Evolutionary conservation across 53 echinoderm and acorn worm genomes (phyloP).

Genomic region (Mesocentrotus franciscanus): DNA sequence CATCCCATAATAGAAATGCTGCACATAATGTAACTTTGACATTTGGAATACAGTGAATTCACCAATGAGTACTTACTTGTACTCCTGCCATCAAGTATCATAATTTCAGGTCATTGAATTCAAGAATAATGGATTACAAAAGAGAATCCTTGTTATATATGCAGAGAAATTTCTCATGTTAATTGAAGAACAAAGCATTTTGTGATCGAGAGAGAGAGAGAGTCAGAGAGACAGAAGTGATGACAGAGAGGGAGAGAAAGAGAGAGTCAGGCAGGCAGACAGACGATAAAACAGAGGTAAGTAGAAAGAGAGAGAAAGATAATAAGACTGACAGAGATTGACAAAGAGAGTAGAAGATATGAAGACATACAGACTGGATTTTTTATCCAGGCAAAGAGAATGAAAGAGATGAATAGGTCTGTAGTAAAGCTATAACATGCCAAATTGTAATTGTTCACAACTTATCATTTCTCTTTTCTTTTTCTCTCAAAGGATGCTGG

Average conservation of each 20-base stretch:
- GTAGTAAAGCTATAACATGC: background rate
- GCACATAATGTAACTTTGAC: background rate
- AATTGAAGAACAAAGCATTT: background rate
- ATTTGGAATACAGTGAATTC: background rate
- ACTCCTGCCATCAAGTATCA: background rate
- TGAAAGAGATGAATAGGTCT: no score
- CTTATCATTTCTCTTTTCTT: background rate
- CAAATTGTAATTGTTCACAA: background rate
- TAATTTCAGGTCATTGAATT: background rate
- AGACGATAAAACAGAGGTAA: no score
- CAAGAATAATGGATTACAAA: background rate
- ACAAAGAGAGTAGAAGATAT: no score
- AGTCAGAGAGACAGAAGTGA: background rate
- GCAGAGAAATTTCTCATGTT: background rate
- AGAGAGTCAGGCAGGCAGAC: no score
- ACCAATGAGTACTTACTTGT: background rate
- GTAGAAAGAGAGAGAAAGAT: no score
- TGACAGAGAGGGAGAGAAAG: background rate
- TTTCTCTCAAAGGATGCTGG: constrained; percentile 63
- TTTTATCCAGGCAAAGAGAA: no score
- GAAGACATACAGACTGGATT: no score
- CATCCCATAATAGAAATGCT: background rate
- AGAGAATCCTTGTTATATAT: background rate
- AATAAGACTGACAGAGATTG: no score
- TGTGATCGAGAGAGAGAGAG: background rate